Evolutionary conservation across 2,113 vertebrate species (phyloP), one percentile per base, ranked within the genome.

Genomic region (Cryptomyrus ogoouensis): DNA sequence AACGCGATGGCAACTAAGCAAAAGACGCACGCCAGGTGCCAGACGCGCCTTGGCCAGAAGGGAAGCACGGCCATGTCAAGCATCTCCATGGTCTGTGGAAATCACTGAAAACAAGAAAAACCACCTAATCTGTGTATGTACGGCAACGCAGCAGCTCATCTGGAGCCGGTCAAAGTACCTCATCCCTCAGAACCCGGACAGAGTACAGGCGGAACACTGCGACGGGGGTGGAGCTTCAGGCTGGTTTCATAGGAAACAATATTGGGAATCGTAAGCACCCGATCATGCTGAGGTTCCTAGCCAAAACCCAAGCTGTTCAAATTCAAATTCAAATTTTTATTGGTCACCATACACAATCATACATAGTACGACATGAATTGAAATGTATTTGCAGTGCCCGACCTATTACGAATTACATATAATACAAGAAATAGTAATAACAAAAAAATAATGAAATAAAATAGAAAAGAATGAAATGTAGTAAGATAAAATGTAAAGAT

Each of bases 1-100:
- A 96, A 87, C 87, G 95, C 89, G 24, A 94, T 87, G 21, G 92
- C 92, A 0, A 94, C 91, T 44, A 96, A 80, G 92, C 94, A 94
- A 31, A 96, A 92, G 5, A 95, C 93, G 17, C 88, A 91, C 0
- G 90, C 91, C 89, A 96, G 91, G 77, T 96, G 92, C 85, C 92
- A 90, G 35, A 97, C 6, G 91, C 56, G 89, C 77, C 56, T 90
- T 0, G 94, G 15, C 49, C 94, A 95, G 62, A 94, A 84, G 8
- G 91, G 92, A 66, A 95, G 58, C 42, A 19, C 47, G 24, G 15
- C 3, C 2, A n/a, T 44, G 0, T 88, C 88, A 0, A 74, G 13
- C 0, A 93, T 2, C 8, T 91, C 86, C 94, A 94, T 94, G 0
- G 39, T 83, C 27, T 39, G 35, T 47, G 46, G 46, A 47, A 9